Conservation (phyloP, 2,888 invertebrate species). For the Cosmopolites sordidus region DNA sequence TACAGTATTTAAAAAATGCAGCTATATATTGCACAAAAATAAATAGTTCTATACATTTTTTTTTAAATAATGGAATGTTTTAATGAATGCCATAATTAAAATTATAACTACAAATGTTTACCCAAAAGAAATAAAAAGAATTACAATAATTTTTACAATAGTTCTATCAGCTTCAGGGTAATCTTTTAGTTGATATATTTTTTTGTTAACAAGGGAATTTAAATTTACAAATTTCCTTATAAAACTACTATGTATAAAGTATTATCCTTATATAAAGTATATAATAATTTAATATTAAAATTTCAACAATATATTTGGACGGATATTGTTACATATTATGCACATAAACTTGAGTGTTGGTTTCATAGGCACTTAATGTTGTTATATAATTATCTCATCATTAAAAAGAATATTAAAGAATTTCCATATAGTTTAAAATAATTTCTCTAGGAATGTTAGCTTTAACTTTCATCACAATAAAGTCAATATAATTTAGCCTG, state of each 20-base stretch:
- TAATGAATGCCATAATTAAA: neutral
- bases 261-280: conserved; percentile 24
- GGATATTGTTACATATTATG: conserved; percentile 24
- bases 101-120: neutral
- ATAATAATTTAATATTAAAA: conserved; percentile 15
- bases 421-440: too few species aligned
- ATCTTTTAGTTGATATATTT: neutral
- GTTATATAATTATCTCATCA: neutral
- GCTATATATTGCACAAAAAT: neutral
- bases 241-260: conserved; percentile 27
- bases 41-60: neutral
- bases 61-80: neutral
- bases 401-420: too few species aligned
- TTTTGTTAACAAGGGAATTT: neutral
- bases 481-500: too few species aligned
- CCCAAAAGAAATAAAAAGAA: neutral
- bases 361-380: conserved; percentile 13
- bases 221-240: neutral
- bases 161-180: neutral
- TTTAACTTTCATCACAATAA: too few species aligned
- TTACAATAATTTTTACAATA: neutral
- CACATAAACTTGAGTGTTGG: conserved; percentile 15
- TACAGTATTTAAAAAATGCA: neutral
- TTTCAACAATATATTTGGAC: conserved; percentile 25
- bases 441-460: too few species aligned